Evolutionary conservation across 2,797 vertebrate species (phyloP).

Genomic region (Uromys caudimaculatus): DNA sequence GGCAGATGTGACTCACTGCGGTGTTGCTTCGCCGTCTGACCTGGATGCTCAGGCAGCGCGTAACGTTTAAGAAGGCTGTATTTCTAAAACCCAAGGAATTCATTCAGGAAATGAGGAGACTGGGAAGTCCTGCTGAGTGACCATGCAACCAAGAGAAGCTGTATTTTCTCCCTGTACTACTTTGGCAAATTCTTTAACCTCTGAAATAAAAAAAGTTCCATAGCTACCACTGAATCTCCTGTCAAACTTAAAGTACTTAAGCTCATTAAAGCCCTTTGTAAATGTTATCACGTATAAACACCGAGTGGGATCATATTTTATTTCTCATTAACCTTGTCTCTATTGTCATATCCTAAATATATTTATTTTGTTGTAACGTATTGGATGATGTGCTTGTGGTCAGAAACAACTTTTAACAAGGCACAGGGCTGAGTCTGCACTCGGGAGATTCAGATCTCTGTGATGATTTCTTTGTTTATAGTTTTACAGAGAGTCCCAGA

Average conservation of each 20-base stretch:
- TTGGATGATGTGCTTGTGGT: neutral
- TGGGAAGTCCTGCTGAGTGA: neutral
- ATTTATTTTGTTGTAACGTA: neutral
- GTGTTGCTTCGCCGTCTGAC: neutral
- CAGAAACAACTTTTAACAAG: neutral
- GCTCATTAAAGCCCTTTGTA: neutral
- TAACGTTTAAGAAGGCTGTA: slow-evolving; percentile 32
- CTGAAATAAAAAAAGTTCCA: slow-evolving; percentile 52
- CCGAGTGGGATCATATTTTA: neutral
- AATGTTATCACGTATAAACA: slow-evolving; percentile 1
- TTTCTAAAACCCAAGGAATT: slow-evolving; percentile 53
- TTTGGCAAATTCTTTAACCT: slow-evolving; percentile 55
- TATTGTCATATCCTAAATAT: neutral
- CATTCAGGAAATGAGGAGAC: slow-evolving; percentile 19
- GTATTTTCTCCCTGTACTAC: neutral
- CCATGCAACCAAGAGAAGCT: slow-evolving; percentile 27
- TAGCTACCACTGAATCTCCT: neutral
- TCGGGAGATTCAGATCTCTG: neutral
- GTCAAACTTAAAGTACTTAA: slow-evolving; percentile 23
- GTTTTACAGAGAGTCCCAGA: neutral
- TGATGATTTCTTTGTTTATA: neutral
- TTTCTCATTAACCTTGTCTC: neutral
- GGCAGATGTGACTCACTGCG: slow-evolving; percentile 27
- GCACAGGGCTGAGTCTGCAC: neutral
- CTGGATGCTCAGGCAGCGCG: neutral